Conservation (phyloP, 2,113 vertebrate genomes). For the Notiomystis cincta region DNA sequence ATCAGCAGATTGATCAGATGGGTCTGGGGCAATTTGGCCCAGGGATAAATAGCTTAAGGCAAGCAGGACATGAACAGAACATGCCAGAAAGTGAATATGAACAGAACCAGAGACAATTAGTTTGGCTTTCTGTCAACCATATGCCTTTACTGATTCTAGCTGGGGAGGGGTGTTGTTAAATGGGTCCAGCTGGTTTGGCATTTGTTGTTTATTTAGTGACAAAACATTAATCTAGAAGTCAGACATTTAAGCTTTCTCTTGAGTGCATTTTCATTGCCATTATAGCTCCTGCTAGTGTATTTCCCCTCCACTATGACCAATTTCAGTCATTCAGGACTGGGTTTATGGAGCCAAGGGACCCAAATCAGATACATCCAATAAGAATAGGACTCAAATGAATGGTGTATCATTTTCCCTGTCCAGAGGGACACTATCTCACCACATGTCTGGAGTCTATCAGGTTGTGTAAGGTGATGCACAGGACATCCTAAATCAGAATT, state of each 20-base stretch:
- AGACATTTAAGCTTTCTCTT: not conserved
- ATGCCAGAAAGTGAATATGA: not conserved
- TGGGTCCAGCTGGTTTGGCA: not conserved
- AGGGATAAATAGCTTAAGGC: not conserved
- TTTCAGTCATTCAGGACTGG: not conserved
- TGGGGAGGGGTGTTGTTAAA: not conserved
- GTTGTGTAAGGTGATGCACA: not conserved
- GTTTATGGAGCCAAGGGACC: not conserved
- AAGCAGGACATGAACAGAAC: not conserved
- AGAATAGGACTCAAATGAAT: not conserved
- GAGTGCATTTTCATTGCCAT: not conserved
- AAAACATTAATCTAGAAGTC: not conserved
- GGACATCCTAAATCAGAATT: not conserved
- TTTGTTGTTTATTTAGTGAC: slow-evolving; percentile 11
- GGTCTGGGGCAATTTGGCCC: not conserved
- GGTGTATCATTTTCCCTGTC: not conserved
- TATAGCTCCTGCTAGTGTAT: not conserved
- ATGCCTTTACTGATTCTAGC: not conserved
- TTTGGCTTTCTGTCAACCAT: not conserved
- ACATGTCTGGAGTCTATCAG: not conserved
- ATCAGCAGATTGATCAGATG: not conserved
- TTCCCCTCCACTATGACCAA: not conserved
- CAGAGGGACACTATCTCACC: not conserved
- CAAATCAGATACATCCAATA: not conserved
- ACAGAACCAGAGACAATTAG: not conserved